phyloP scores from a whole-genome alignment of 2,888 invertebrate genomes.

The Eristalinus aeneus region DNA sequence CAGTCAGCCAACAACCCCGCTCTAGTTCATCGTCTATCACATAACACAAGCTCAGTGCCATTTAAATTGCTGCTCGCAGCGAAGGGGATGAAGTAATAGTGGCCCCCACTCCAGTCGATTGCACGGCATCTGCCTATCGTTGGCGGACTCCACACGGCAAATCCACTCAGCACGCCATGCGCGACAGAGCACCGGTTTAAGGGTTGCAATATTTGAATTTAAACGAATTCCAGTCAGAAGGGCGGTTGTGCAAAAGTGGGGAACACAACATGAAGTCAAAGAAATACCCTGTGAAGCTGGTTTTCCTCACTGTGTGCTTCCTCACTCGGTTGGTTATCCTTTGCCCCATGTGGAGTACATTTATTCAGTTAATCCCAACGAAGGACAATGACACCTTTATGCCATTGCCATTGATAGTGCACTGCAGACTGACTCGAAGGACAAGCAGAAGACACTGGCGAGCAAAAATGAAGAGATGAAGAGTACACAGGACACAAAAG shows the following conservation, averaged over 20 bases:
- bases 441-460: background rate
- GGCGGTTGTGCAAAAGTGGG: background rate
- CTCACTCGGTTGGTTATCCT: constrained; percentile 15
- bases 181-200: constrained; percentile 10
- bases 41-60: constrained; percentile 37
- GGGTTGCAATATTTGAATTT: constrained; percentile 43
- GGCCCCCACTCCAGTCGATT: constrained; percentile 6
- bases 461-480: background rate
- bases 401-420: constrained; percentile 15
- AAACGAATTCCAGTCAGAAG: constrained; percentile 21
- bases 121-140: constrained; percentile 18
- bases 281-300: constrained; percentile 3
- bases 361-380: constrained; percentile 53
- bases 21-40: constrained; percentile 21
- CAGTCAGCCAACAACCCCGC: background rate
- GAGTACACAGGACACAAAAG: constrained; percentile 9
- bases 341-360: constrained; percentile 38
- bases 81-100: constrained; percentile 2
- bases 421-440: constrained; percentile 10
- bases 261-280: constrained; percentile 12
- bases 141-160: background rate
- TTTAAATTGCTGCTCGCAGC: constrained; percentile 10
- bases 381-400: constrained; percentile 65
- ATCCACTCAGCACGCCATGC: background rate
- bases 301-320: background rate